phyloP scores from a whole-genome alignment of 2,113 vertebrate genomes.

The Mastomys natalensis region DNA sequence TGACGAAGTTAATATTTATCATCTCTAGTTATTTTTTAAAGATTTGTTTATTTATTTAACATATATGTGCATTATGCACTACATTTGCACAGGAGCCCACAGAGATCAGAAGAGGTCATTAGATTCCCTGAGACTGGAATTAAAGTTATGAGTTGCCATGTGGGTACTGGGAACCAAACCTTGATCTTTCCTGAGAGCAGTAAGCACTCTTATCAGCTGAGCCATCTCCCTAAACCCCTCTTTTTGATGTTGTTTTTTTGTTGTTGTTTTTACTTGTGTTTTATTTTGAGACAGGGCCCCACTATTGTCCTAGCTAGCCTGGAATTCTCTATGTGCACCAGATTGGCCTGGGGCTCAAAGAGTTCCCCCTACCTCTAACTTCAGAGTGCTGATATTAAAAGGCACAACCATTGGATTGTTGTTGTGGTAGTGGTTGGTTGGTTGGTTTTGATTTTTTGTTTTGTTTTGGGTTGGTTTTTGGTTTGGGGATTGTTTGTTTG shows the following conservation, averaged over 20 bases:
- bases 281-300: background rate
- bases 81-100: background rate
- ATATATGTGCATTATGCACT: background rate
- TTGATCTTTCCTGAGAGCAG: background rate
- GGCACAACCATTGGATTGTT: background rate
- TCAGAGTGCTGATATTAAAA: background rate
- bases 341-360: background rate
- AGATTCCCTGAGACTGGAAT: background rate
- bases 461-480: too few species aligned
- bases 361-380: background rate
- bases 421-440: too few species aligned
- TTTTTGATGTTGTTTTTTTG: background rate
- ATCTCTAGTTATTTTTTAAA: background rate
- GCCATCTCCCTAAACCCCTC: background rate
- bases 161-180: background rate
- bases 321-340: background rate
- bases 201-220: background rate
- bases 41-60: background rate
- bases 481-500: background rate
- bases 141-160: background rate
- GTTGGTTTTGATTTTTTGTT: too few species aligned
- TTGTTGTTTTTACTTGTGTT: background rate
- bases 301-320: background rate
- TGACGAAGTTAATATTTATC: slow-evolving; percentile 41
- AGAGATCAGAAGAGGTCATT: background rate